A percentile compares a stretch with the other conserved stretches of the same genome.
These are phyloP conservation scores for Scaptomyza tumidula DNA, from an alignment of 2,888 invertebrate species.

Conservation along the genomic window DNA sequence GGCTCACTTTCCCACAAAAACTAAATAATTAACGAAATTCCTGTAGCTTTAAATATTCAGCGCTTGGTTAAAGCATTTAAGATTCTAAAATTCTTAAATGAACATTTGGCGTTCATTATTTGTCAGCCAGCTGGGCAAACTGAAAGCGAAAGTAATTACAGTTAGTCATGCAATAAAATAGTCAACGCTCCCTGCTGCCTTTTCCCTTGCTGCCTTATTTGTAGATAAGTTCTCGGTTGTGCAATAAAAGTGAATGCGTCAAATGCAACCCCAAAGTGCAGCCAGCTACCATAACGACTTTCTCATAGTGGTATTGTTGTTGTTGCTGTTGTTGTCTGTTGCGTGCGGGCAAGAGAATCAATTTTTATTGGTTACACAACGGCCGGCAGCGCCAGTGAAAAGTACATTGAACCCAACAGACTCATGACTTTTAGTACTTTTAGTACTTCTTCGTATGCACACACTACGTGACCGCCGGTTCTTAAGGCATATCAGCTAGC, in stretches of 20 bases:
- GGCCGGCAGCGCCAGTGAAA: conserved; percentile 50
- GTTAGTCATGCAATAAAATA: conserved; percentile 57
- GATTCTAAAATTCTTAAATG: conserved; percentile 43
- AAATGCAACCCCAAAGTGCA: conserved; percentile 50
- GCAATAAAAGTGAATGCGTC: conserved; percentile 41
- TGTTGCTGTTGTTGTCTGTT: conserved; percentile 3
- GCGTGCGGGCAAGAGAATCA: conserved; percentile 68
- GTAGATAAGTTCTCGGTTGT: conserved; percentile 36
- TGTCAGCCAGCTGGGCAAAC: conserved; percentile 58
- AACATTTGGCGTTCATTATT: conserved; percentile 3
- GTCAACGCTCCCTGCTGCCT: conserved; percentile 1
- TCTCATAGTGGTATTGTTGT: conserved; percentile 24
- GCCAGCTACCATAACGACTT: conserved; percentile 22
- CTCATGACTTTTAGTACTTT: conserved; percentile 73
- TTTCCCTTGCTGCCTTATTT: neutral
- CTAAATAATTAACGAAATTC: conserved; percentile 32
- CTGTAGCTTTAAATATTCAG: conserved; percentile 13
- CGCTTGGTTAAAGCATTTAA: conserved; percentile 27
- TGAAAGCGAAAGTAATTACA: conserved; percentile 74
- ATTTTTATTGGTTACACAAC: conserved; percentile 77
- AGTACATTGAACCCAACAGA: conserved; percentile 67
- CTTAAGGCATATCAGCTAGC: conserved; percentile 11
- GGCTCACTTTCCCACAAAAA: conserved; percentile 38
- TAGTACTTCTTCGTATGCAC: conserved; percentile 58
- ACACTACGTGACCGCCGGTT: neutral